These are phyloP conservation scores for Trachelus iudaicus DNA, from an alignment of 2,888 invertebrate species.

Conservation along the genomic window DNA sequence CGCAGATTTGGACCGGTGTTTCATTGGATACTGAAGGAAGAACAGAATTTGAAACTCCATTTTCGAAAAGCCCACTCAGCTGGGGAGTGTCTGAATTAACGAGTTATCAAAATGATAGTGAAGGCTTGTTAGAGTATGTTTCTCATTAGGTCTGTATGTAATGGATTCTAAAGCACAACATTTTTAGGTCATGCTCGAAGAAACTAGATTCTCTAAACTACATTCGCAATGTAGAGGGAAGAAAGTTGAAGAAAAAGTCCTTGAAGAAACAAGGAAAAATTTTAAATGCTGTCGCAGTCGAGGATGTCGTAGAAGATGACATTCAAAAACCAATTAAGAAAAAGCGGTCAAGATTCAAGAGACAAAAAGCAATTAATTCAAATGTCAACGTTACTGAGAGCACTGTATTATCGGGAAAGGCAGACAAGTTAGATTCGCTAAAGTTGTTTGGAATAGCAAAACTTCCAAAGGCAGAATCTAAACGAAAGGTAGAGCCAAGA, in stretches of 20 bases:
- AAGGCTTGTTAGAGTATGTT: constrained; percentile 71
- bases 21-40: constrained; percentile 59
- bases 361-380: constrained; percentile 43
- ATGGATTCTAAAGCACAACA: background rate
- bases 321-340: constrained; percentile 49
- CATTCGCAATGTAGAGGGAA: constrained; percentile 28
- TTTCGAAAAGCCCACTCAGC: constrained; percentile 69
- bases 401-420: constrained; percentile 22
- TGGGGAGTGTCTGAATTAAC: constrained; percentile 75
- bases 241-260: constrained; percentile 43
- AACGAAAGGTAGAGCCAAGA: constrained; percentile 51
- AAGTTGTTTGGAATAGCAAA: constrained; percentile 46
- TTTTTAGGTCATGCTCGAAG: constrained; percentile 73
- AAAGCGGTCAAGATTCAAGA: constrained; percentile 46
- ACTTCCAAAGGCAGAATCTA: constrained; percentile 37
- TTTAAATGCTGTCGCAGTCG: constrained; percentile 33
- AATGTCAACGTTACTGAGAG: constrained; percentile 31
- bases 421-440: constrained; percentile 48
- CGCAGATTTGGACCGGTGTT: constrained; percentile 80
- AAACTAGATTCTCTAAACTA: constrained; percentile 68
- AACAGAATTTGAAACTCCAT: constrained; percentile 25
- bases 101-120: constrained; percentile 70
- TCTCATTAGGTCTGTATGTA: constrained; percentile 1
- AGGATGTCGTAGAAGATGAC: constrained; percentile 40
- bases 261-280: constrained; percentile 34